Base-by-base conservation (phyloP, 2,888 invertebrate genomes). In the Pollenia angustigena region DNA sequence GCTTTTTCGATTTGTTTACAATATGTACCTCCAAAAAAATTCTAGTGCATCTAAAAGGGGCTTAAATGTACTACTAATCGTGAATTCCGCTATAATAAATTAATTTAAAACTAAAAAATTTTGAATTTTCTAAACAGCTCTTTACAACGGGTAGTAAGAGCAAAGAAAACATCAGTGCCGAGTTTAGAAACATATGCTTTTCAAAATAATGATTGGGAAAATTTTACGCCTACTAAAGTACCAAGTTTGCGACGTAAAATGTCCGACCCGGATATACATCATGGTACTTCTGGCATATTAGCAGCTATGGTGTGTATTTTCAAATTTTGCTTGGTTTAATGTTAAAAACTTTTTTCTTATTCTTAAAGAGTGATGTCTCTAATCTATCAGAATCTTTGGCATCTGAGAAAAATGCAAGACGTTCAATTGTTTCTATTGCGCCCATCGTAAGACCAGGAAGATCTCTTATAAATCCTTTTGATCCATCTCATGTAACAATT, bases 381-480 rank as follows among this genome's bases (percentile, higher is more conserved):
- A 92, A 92, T 81, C 88, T 93, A 3, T 93, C 93, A 0, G 93
- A 93, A 81, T 92, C 93, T 1, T 85, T 93, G 69, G 91, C 92
- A 18, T 92, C 92, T 2, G 93, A 93, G 18, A 93, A 93, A 84
- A 93, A 93, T 87, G 88, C 90, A 0, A 90, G 92, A 2, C 90
- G 93, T 1, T 89, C 92, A 0, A 93, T 93, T 76, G 92, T 93
- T 18, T 92, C 93, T 56, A 92, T 94, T 91, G 94, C 95, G 71
- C 95, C 95, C 0, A 94, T 95, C 62, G 94, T 95, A 23, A 93
- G 96, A n/a, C 96, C 97, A 1, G 97, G 97, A 0, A 94, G 97
- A 85, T 97, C 98, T 1, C 94, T 98, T 60, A 98, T 99, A 90
- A 99, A 99, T 94, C 99, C 99, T 0, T 99, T 99, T 92, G 99